Conservation (phyloP, 2,113 vertebrate genomes). For the Equus quagga region DNA sequence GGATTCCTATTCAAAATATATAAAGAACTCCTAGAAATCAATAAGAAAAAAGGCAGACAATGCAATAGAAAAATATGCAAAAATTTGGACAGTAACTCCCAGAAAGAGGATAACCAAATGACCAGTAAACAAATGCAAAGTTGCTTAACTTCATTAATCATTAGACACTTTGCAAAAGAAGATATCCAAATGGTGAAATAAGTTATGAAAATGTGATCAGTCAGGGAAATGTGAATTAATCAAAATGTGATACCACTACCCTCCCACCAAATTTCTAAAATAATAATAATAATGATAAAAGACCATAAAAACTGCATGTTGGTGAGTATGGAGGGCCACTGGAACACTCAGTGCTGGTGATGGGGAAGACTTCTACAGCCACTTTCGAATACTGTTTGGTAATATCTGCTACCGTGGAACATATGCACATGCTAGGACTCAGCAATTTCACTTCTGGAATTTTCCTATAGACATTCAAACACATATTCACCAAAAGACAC, state of each 20-base stretch:
- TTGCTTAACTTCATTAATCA: not conserved
- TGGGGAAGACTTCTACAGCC: not conserved
- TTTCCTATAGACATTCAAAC: not conserved
- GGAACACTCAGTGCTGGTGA: not conserved
- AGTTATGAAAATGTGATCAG: not conserved
- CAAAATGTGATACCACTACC: not conserved
- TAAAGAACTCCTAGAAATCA: not conserved
- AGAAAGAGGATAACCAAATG: not conserved
- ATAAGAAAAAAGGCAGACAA: not conserved
- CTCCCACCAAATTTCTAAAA: not conserved
- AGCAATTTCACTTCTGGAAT: not conserved
- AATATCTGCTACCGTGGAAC: not conserved
- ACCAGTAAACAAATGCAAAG: not conserved
- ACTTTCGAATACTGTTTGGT: not conserved
- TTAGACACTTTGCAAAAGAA: not conserved
- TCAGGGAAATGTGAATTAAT: not conserved
- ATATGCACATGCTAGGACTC: not conserved
- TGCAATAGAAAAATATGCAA: not conserved
- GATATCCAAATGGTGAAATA: not conserved
- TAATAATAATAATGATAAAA: not conserved
- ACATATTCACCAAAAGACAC: not conserved
- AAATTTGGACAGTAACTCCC: not conserved
- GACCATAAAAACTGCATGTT: not conserved
- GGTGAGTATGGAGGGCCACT: not conserved
- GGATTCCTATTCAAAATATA: not conserved